Evolutionary conservation across 2,888 invertebrate species (phyloP), one percentile per base, ranked within the genome.

Genomic region (Sisyra nigra): DNA sequence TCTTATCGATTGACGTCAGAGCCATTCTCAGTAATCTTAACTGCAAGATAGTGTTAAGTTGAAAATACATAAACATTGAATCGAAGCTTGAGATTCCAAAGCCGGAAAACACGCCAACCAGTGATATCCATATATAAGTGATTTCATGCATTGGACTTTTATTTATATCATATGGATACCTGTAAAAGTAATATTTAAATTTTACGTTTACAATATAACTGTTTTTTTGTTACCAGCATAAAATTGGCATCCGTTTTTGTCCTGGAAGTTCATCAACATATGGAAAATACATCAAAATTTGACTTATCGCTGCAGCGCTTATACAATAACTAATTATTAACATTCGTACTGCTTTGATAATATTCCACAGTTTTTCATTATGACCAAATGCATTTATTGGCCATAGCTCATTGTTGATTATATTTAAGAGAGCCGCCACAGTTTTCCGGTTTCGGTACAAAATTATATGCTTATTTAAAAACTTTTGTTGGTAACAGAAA

Each of bases 231-330:
- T 41, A 45, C 31, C 41, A 45, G 35, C 19, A 19, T 19, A 37
- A 17, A 19, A 37, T 19, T 19, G 37, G 37, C 37, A 37, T 17
- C 19, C n/a, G n/a, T 15, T 18, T 15, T 18, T 18, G 19, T 3
- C 18, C 18, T 17, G 37, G 37, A 29, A 41, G 29, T 33, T 33
- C n/a, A 9, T 15, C 31, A 8, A 32, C 18, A 11, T 32, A 38
- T 31, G 32, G 38, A 32, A 44, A 44, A 30, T 36, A 15, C 37
- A 36, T 35, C 24, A 34, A 44, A 37, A 44, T 30, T 41, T 37
- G 35, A 35, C 11, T 18, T 14, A 45, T 35, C 14, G 37, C 11
- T 15, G 29, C 11, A n/a, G 32, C 15, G 10, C 13, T 10, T 3
- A 41, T 11, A 35, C 19, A 19, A 37, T 38, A 41, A 32, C 31